Percentiles rank a stretch among this genome's conserved stretches.
phyloP scores from a whole-genome alignment of 2,797 vertebrate species.

The Chaetodon trifasciatus region DNA sequence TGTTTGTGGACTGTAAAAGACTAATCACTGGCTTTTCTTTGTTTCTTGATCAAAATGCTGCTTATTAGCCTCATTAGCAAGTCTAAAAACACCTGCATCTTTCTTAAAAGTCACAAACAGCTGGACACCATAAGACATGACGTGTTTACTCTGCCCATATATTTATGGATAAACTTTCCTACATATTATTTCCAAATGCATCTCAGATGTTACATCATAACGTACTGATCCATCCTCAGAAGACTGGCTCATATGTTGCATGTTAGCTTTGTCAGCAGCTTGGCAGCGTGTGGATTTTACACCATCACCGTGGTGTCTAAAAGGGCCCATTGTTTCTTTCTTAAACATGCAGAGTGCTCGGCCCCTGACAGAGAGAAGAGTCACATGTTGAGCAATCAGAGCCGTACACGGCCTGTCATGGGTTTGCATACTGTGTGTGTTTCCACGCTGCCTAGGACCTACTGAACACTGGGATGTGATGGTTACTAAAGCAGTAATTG shows the following conservation, averaged over 20 bases:
- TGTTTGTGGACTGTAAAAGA: constrained; percentile 10
- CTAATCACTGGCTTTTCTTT: neutral
- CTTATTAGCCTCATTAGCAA: constrained; percentile 6
- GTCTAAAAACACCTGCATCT: neutral
- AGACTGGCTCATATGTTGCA: neutral
- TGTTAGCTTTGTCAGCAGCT: neutral
- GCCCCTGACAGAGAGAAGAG: constrained; percentile 32
- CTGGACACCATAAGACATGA: neutral
- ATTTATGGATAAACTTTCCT: neutral
- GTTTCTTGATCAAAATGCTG: neutral
- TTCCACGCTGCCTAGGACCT: neutral
- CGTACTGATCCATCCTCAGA: neutral
- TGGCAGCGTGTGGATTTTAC: constrained; percentile 12
- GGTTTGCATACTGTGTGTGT: constrained; percentile 29
- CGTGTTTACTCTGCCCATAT: neutral
- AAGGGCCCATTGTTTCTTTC: constrained; percentile 60
- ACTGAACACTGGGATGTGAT: neutral
- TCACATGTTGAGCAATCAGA: constrained; percentile 59
- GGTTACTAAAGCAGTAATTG: neutral
- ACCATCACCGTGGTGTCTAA: constrained; percentile 18
- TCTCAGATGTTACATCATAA: neutral
- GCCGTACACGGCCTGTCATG: constrained; percentile 41
- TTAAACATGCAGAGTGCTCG: constrained; percentile 28
- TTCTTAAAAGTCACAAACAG: neutral
- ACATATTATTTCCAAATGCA: neutral